Conservation (phyloP, 2,888 invertebrate genomes). For the Cylindroiulus punctatus region DNA sequence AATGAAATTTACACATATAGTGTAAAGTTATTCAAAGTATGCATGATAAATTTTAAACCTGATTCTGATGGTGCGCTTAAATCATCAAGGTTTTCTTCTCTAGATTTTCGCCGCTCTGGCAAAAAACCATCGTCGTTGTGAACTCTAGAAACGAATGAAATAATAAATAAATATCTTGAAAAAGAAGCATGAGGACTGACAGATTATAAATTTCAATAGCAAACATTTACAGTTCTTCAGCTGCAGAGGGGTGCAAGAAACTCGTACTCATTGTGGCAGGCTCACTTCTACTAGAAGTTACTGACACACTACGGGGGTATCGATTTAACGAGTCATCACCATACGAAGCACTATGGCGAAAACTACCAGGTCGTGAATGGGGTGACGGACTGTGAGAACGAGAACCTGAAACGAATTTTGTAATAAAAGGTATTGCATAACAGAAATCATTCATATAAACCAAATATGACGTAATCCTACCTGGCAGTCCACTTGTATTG, state of each 20-base stretch:
- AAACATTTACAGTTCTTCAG: background rate
- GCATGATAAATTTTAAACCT: background rate
- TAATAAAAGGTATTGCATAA: background rate
- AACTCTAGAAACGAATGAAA: background rate
- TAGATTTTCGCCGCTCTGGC: conserved; percentile 8
- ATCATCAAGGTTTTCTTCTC: background rate
- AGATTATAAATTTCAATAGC: background rate
- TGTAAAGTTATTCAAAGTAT: background rate
- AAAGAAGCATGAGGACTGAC: background rate
- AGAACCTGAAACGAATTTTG: conserved; percentile 48
- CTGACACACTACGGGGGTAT: conserved; percentile 48
- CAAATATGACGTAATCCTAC: background rate
- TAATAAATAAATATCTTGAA: background rate
- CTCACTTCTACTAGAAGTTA: conserved; percentile 44
- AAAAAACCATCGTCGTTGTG: background rate
- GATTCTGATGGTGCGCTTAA: conserved; percentile 13
- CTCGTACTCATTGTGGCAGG: conserved; percentile 13
- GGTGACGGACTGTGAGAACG: conserved; percentile 57
- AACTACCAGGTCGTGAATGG: conserved; percentile 52
- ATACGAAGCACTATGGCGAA: conserved; percentile 55
- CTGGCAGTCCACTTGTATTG: background rate
- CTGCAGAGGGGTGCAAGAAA: background rate
- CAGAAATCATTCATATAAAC: background rate
- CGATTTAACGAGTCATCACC: conserved; percentile 33
- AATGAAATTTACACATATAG: background rate